These are phyloP conservation scores for Holothuria scabra DNA, from an alignment of 53 echinoderm and acorn worm genomes.

Conservation along the genomic window DNA sequence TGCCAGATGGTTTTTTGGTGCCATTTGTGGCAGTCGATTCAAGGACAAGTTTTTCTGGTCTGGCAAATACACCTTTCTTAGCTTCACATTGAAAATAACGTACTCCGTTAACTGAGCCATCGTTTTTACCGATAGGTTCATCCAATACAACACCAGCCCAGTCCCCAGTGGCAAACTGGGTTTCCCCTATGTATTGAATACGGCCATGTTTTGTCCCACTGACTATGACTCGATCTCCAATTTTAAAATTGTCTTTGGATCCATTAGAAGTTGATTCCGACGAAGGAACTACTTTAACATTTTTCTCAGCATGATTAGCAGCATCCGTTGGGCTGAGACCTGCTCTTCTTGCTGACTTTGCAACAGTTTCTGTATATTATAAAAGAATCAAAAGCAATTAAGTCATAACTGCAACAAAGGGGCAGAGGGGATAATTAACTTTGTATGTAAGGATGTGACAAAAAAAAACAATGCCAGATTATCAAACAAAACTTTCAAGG, in stretches of 20 bases:
- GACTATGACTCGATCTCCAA: conserved; percentile 93
- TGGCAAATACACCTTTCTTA: conserved; percentile 89
- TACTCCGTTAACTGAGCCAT: conserved; percentile 92
- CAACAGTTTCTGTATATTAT: conserved; percentile 86
- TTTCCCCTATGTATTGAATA: conserved; percentile 93
- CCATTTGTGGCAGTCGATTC: conserved; percentile 74
- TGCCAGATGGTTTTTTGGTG: conserved; percentile 53
- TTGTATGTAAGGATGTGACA: too few species aligned
- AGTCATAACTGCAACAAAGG: too few species aligned
- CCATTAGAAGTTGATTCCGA: conserved; percentile 31
- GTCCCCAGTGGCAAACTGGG: conserved; percentile 89
- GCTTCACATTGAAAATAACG: conserved; percentile 97
- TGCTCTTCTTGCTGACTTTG: conserved; percentile 89
- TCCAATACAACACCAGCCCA: conserved; percentile 98
- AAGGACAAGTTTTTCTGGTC: conserved; percentile 86
- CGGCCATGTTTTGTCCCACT: conserved; percentile 93
- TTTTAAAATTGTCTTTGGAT: conserved; percentile 77
- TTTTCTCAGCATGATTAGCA: conserved; percentile 73
- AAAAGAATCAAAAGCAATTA: too few species aligned
- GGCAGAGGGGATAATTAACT: too few species aligned
- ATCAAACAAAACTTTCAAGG: too few species aligned
- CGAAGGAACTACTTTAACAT: conserved; percentile 59
- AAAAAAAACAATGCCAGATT: too few species aligned
- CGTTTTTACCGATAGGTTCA: conserved; percentile 89
- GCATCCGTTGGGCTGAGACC: conserved; percentile 94